phyloP scores from a whole-genome alignment of 2,797 vertebrate genomes.

The Pteronotus mesoamericanus region DNA sequence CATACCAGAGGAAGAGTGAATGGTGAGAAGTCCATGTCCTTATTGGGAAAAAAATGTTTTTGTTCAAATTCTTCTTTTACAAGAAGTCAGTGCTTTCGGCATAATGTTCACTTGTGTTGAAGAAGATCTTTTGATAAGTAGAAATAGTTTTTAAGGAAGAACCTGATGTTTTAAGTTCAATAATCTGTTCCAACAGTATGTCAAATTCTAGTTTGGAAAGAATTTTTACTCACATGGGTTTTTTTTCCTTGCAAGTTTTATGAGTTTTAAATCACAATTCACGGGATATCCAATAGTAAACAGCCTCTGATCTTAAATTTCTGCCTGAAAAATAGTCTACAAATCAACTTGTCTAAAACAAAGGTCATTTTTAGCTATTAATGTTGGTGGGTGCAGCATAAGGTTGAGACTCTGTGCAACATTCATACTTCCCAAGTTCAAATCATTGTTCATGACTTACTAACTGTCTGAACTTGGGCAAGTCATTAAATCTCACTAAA shows the following conservation, averaged over 20 bases:
- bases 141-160: slow-evolving; percentile 3
- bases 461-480: background rate
- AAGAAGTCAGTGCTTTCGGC: background rate
- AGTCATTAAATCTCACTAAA: background rate
- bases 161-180: background rate
- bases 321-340: background rate
- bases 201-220: background rate
- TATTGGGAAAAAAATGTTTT: background rate
- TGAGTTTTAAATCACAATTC: background rate
- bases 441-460: background rate
- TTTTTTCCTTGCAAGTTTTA: background rate
- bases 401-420: background rate
- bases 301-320: background rate
- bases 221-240: background rate
- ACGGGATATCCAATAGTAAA: background rate
- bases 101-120: background rate
- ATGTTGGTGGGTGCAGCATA: background rate
- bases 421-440: background rate
- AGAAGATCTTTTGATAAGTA: background rate
- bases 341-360: background rate
- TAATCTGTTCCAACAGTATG: background rate
- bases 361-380: background rate
- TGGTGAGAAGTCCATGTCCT: background rate
- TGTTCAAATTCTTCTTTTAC: background rate
- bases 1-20: background rate